A percentile compares a stretch with the other conserved stretches of the same genome.
These are phyloP conservation scores for Cheiracanthium punctorium DNA, from an alignment of 2,888 invertebrate species.

Conservation along the genomic window DNA sequence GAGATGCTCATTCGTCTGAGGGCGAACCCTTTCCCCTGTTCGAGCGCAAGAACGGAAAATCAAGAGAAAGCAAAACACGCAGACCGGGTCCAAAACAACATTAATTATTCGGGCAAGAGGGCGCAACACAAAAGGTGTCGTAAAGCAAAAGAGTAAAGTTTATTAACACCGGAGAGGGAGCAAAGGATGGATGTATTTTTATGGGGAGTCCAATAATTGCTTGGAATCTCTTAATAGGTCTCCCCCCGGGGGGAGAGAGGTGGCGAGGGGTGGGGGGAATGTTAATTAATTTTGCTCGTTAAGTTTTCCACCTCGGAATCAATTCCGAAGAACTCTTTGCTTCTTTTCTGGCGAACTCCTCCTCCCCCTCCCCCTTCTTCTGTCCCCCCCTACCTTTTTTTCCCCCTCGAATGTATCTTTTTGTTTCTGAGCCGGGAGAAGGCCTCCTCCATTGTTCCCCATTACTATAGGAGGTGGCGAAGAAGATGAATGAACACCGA, in stretches of 20 bases:
- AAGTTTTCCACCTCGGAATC: slow-evolving; percentile 31
- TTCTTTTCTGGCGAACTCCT: background rate
- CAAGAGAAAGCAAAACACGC: slow-evolving; percentile 30
- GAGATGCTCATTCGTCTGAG: no score
- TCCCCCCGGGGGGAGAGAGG: slow-evolving; percentile 11
- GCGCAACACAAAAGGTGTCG: slow-evolving; percentile 66
- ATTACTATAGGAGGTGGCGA: background rate
- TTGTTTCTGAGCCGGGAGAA: background rate
- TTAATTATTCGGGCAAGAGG: slow-evolving; percentile 59
- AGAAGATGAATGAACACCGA: background rate
- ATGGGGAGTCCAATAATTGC: slow-evolving; percentile 68
- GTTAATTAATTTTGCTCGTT: slow-evolving; percentile 69
- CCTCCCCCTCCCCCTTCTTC: background rate
- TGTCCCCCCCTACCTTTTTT: background rate
- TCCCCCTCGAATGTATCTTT: background rate
- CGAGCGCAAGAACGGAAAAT: no score
- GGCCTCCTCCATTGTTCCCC: no score
- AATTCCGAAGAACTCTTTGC: slow-evolving; percentile 3
- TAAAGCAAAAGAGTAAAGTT: slow-evolving; percentile 69
- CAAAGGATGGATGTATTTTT: slow-evolving; percentile 58
- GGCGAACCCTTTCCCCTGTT: no score
- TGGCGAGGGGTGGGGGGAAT: slow-evolving; percentile 36
- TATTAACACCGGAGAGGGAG: slow-evolving; percentile 53
- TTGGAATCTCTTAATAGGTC: slow-evolving; percentile 67
- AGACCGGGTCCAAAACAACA: slow-evolving; percentile 60